These are phyloP conservation scores for Heliconius aoede DNA, from an alignment of 2,888 invertebrate genomes.

Conservation along the genomic window DNA sequence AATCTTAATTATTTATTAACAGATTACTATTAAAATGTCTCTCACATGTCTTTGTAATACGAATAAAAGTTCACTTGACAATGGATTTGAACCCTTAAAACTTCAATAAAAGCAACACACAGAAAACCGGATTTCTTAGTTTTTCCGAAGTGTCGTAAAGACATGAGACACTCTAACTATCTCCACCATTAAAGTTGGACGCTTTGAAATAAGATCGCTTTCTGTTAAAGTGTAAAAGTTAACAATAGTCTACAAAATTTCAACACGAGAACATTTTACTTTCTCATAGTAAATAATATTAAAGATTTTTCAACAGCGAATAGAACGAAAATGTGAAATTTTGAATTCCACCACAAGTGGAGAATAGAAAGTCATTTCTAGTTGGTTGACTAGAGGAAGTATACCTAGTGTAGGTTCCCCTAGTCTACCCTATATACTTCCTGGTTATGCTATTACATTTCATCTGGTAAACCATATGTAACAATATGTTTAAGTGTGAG, in stretches of 20 bases:
- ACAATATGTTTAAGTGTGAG: neutral
- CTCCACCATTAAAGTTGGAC: slow-evolving; percentile 14
- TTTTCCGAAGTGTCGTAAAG: slow-evolving; percentile 10
- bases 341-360: neutral
- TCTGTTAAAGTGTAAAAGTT: slow-evolving; percentile 23
- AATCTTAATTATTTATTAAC: no score
- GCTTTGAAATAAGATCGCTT: neutral
- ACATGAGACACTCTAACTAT: slow-evolving; percentile 26
- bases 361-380: neutral
- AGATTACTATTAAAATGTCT: no score
- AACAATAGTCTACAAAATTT: slow-evolving; percentile 10
- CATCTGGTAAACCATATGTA: neutral
- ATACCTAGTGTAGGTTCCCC: no score
- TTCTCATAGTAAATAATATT: neutral
- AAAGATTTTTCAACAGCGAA: neutral
- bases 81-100: slow-evolving; percentile 2
- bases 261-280: neutral
- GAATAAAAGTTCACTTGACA: neutral
- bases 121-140: neutral
- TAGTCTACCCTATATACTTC: no score
- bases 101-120: neutral
- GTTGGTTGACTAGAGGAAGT: no score
- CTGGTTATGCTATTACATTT: neutral
- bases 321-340: neutral
- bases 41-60: neutral